Evolutionary conservation across 2,888 invertebrate species (phyloP), one percentile per base, ranked within the genome.

Genomic region (Scotopteryx bipunctaria): DNA sequence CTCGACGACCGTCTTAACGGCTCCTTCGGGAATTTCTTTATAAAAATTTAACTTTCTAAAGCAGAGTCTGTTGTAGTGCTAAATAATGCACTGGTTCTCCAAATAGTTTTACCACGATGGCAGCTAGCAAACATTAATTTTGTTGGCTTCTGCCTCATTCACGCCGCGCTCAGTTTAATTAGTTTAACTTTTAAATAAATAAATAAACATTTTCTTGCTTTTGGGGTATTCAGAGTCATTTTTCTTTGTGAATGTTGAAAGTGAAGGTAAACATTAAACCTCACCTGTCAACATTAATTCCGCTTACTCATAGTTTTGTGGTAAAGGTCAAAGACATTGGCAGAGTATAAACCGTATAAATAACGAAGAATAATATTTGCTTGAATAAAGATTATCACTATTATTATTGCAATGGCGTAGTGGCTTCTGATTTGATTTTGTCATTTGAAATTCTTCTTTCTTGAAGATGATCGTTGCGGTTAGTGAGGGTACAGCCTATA

Each of bases 31-130:
- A 40, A 47, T 57, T 35, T 25, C 43, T 53, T 43, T 42, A 44
- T 50, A 55, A 56, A 61, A 61, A 59, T 61, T 62, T 56, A 38
- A 56, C 55, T 56, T 53, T 33, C 15, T 27, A 47, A 50, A 59
- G 38, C 55, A 49, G 56, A 57, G 45, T 61, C 61, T 41, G 15
- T 16, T 23, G 48, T n/a, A n/a, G 29, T 36, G 37, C 31, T 58
- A 43, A 60, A 60, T 57, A 55, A 51, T 52, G 52, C 27, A 56
- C 45, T 19, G 51, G 38, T 32, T 35, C 42, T 33, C 33, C 42
- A 44, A 60, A 52, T 49, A 33, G 32, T 46, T 51, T 21, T 40
- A 41, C 35, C 43, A 36, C 17, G 19, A 47, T 49, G 46, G 48
- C 32, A 52, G 44, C 42, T 45, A 40, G 54, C 37, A 48, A 38